Percentiles rank a stretch among this genome's conserved stretches.
Evolutionary conservation across 2,888 invertebrate genomes (phyloP).

Genomic region (Aleiodes alternator): DNA sequence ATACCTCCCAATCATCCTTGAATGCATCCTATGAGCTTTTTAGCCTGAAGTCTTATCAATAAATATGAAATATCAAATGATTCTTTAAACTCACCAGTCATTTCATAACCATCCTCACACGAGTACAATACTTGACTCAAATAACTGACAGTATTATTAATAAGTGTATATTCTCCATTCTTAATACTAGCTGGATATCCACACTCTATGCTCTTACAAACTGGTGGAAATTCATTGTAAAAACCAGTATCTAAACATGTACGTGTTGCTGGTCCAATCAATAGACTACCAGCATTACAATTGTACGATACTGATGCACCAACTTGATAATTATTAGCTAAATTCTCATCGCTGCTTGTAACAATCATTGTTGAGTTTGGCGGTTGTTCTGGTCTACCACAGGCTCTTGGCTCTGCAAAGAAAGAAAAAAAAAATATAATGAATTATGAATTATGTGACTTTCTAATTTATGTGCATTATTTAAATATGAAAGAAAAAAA

Average conservation of each 20-base stretch:
- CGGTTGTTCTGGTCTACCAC: conserved; percentile 94
- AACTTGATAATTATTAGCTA: conserved; percentile 82
- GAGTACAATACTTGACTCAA: conserved; percentile 90
- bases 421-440: conserved; percentile 55
- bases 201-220: conserved; percentile 94
- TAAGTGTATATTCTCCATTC: conserved; percentile 87
- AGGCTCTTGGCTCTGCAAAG: conserved; percentile 87
- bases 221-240: conserved; percentile 94
- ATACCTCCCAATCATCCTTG: too few species aligned
- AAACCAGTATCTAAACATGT: conserved; percentile 94
- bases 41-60: too few species aligned
- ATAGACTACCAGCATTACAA: conserved; percentile 90
- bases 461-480: too few species aligned
- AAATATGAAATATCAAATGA: too few species aligned
- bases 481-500: neutral
- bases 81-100: conserved; percentile 78
- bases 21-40: too few species aligned
- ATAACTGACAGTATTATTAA: conserved; percentile 92
- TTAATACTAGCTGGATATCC: conserved; percentile 91
- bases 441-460: neutral
- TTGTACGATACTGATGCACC: conserved; percentile 89
- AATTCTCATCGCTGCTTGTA: conserved; percentile 76
- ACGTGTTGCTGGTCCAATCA: conserved; percentile 89
- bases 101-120: conserved; percentile 89
- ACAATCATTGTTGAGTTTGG: conserved; percentile 91